A percentile compares a stretch with the other conserved stretches of the same genome.
These are phyloP conservation scores for Podotricha telesiphe DNA, from an alignment of 2,888 invertebrate genomes.

Conservation along the genomic window DNA sequence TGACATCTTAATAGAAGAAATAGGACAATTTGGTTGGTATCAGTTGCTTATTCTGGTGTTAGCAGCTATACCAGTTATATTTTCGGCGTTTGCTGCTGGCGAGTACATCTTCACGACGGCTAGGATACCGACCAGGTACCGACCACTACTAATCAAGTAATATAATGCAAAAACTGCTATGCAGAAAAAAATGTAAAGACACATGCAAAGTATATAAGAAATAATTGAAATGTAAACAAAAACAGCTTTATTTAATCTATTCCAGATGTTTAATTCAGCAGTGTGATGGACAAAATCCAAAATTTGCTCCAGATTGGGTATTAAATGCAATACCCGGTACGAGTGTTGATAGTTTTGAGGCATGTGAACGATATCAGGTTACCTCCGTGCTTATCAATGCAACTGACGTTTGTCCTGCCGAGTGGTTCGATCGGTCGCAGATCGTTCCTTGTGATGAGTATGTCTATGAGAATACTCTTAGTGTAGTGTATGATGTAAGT, in stretches of 20 bases:
- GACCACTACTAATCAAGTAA: neutral
- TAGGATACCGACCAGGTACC: constrained; percentile 18
- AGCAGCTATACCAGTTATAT: constrained; percentile 85
- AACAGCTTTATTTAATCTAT: constrained; percentile 51
- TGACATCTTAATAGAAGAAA: constrained; percentile 73
- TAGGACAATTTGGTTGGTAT: constrained; percentile 87
- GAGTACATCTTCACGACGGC: constrained; percentile 19
- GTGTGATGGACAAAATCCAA: constrained; percentile 66
- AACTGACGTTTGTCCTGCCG: constrained; percentile 56
- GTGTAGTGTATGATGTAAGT: constrained; percentile 71
- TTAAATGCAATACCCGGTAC: constrained; percentile 67
- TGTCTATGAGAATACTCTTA: constrained; percentile 64
- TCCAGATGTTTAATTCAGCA: constrained; percentile 78
- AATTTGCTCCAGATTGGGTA: constrained; percentile 70
- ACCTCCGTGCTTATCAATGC: constrained; percentile 50
- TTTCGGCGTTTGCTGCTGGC: constrained; percentile 72
- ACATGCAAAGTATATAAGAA: neutral
- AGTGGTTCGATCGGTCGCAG: constrained; percentile 52
- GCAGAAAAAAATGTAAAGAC: too few relatives aligned
- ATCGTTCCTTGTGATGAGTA: constrained; percentile 57
- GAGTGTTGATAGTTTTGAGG: constrained; percentile 49
- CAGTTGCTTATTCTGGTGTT: constrained; percentile 84
- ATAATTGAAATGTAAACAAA: neutral
- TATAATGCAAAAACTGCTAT: too few relatives aligned
- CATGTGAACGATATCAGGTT: constrained; percentile 71